Base-by-base conservation (phyloP, 2,888 invertebrate species). In the Pediacus dermestoides region DNA sequence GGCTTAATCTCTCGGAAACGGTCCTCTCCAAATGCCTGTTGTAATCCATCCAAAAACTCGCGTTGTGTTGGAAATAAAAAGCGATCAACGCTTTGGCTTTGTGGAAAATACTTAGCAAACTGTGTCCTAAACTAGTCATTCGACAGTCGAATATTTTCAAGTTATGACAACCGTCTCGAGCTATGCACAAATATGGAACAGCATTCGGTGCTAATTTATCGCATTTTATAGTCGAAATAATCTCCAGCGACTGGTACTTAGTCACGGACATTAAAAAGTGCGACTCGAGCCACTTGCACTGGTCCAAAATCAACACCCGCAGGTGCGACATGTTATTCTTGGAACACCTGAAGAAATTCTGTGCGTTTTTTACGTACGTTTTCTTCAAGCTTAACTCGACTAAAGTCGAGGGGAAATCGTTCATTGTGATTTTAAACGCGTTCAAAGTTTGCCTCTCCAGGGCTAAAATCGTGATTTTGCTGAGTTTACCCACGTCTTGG, bases 211-310 rank as follows among this genome's bases (percentile, higher is more conserved):
- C 67, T 30, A 78, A 73, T 36, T 66, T 67, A 37, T 67, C 66
- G 56, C 88, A 89, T 22, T 81, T 78, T 25, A 78, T 73, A 48
- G 85, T 65, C 37, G 77, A 72, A 3, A 89, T 70, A 22, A 78
- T 75, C 23, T 75, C 74, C 14, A 89, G 70, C 3, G 70, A 64
- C 1, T 73, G 68, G 58, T 83, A 70, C 68, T 88, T 88, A 54
- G 85, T 84, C 1, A 89, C 70, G 1, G 84, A 78, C 65, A 88
- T 73, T 6, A 89, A 69, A 26, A 81, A 78, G 40, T 84, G 81
- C 0, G 85, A 80, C 34, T 81, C 79, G 42, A 89, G 74, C 87
- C 88, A 88, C 3, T 74, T 70, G 59, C 86, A 87, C 42, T 78
- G 74, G 16, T 84, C 83, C 34, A 89, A 71, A 55, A 84, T 79